phyloP scores from a whole-genome alignment of 2,797 vertebrate species.

The Chrysocyon brachyurus region DNA sequence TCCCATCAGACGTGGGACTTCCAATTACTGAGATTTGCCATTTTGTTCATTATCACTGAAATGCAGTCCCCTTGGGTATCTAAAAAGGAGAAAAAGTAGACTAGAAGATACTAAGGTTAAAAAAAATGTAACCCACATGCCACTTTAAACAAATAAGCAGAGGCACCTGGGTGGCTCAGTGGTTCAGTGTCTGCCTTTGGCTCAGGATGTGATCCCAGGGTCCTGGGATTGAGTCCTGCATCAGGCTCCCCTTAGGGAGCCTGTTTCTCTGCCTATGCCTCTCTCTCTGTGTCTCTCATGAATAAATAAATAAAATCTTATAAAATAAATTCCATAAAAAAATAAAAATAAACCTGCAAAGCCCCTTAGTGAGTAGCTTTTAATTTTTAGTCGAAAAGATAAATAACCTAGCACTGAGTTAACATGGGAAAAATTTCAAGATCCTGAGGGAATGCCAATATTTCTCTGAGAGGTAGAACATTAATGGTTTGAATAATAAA shows the following conservation, averaged over 20 bases:
- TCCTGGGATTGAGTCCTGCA: too few species aligned
- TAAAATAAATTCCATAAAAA: too few species aligned
- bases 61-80: neutral
- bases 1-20: neutral
- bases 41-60: neutral
- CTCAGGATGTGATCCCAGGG: too few species aligned
- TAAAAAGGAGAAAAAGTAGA: neutral
- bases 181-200: too few species aligned
- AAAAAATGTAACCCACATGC: conserved; percentile 46
- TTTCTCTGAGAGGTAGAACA: conserved; percentile 31
- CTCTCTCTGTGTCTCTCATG: too few species aligned
- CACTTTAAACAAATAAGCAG: conserved; percentile 28
- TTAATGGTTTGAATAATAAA: neutral
- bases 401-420: neutral
- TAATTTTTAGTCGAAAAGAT: conserved; percentile 45
- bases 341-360: conserved; percentile 29
- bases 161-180: too few species aligned
- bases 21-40: neutral
- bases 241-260: too few species aligned
- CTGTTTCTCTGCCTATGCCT: too few species aligned
- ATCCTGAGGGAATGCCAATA: neutral
- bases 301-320: too few species aligned
- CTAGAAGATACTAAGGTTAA: conserved; percentile 33
- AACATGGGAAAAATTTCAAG: conserved; percentile 5
- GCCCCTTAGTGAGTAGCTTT: neutral